phyloP scores from a whole-genome alignment of 1,140 invertebrate genomes.

The Campoletis sonorensis region DNA sequence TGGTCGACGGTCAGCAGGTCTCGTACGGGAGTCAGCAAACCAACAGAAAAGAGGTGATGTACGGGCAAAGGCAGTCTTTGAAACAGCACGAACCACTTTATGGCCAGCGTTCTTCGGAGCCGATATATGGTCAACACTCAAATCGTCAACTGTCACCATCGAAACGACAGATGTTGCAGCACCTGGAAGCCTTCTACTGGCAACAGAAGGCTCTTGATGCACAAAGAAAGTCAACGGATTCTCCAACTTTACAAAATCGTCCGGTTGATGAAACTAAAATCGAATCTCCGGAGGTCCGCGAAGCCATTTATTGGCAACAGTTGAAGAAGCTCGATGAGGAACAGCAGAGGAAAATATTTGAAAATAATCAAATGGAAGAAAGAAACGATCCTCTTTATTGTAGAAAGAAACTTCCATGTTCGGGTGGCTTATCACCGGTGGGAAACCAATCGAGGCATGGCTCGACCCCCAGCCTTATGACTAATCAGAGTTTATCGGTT shows the following conservation, averaged over 20 bases:
- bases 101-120: conserved; percentile 40
- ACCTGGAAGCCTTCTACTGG: conserved; percentile 71
- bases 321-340: conserved; percentile 71
- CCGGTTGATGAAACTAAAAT: conserved; percentile 49
- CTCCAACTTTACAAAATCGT: conserved; percentile 31
- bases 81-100: conserved; percentile 51
- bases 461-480: conserved; percentile 56
- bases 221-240: conserved; percentile 56
- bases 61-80: conserved; percentile 29
- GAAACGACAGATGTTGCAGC: conserved; percentile 68
- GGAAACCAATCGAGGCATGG: conserved; percentile 55
- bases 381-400: conserved; percentile 52
- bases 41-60: conserved; percentile 32
- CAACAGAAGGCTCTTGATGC: conserved; percentile 70
- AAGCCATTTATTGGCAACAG: conserved; percentile 72
- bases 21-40: conserved; percentile 6
- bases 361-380: conserved; percentile 62
- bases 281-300: conserved; percentile 65
- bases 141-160: conserved; percentile 65
- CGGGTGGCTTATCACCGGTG: not conserved
- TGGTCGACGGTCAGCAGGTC: conserved; percentile 13
- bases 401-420: conserved; percentile 50
- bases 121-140: conserved; percentile 48
- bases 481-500: conserved; percentile 42
- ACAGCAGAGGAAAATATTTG: conserved; percentile 69